Conservation (phyloP, 2,888 invertebrate species). For the Emmelina monodactyla region DNA sequence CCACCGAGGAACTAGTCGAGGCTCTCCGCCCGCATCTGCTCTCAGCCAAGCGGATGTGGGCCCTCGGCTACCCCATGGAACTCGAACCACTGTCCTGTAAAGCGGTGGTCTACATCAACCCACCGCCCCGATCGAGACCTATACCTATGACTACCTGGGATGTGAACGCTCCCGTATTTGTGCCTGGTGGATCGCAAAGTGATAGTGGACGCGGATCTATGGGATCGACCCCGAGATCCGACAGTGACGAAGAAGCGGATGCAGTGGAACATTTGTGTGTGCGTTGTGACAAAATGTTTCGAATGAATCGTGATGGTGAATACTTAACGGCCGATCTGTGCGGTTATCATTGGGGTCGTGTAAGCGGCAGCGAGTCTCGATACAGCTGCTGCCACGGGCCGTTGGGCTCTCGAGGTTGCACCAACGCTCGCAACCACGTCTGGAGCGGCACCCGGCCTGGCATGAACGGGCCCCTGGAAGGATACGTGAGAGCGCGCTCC, state of each 20-base stretch:
- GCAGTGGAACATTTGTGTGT: constrained; percentile 71
- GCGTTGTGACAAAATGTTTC: constrained; percentile 77
- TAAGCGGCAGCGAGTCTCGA: constrained; percentile 59
- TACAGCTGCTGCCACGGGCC: constrained; percentile 72
- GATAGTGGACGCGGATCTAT: constrained; percentile 65
- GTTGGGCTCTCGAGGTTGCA: constrained; percentile 69
- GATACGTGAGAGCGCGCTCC: constrained; percentile 69
- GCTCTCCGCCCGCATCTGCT: constrained; percentile 70
- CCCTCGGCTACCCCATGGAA: constrained; percentile 77
- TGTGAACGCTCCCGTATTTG: constrained; percentile 73
- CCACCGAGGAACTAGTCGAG: constrained; percentile 63
- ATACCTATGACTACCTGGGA: constrained; percentile 57
- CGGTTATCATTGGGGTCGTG: constrained; percentile 88
- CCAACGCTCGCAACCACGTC: constrained; percentile 72
- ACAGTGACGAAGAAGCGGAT: constrained; percentile 65
- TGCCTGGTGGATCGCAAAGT: constrained; percentile 61
- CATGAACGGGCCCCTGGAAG: constrained; percentile 75
- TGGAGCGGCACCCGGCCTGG: constrained; percentile 78
- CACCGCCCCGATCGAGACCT: constrained; percentile 52
- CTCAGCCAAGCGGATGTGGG: constrained; percentile 67
- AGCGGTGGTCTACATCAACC: constrained; percentile 70
- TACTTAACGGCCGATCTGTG: constrained; percentile 80
- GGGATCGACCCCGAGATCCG: constrained; percentile 62
- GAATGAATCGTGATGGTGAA: constrained; percentile 73
- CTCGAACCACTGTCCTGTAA: constrained; percentile 66